Percentiles rank a stretch among this genome's conserved stretches.
Evolutionary conservation across 2,113 vertebrate species (phyloP).

Genomic region (Ammodramus savannarum): DNA sequence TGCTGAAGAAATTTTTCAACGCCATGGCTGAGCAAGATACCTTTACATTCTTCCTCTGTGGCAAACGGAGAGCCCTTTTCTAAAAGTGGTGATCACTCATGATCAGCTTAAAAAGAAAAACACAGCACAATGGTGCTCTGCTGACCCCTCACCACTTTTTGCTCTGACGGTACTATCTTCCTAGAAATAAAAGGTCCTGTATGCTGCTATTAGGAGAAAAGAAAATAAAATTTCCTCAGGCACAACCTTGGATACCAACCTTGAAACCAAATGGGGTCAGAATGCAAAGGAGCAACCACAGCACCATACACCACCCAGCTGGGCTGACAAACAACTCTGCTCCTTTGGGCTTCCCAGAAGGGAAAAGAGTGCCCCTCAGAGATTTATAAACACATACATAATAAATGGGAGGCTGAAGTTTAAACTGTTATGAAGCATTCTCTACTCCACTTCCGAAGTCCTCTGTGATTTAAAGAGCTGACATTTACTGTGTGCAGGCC

Average conservation of each 20-base stretch:
- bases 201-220: background rate
- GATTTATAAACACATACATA: constrained; percentile 98
- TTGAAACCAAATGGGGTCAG: constrained; percentile 64
- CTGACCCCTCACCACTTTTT: background rate
- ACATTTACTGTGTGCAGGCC: constrained; percentile 93
- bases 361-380: constrained; percentile 83
- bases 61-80: constrained; percentile 55
- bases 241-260: constrained; percentile 69
- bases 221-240: constrained; percentile 59
- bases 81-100: constrained; percentile 63
- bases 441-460: constrained; percentile 79
- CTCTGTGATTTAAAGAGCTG: constrained; percentile 95
- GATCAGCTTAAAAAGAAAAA: constrained; percentile 16
- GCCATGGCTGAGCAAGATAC: constrained; percentile 58
- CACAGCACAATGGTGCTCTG: background rate
- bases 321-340: constrained; percentile 69
- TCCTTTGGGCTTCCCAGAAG: constrained; percentile 75
- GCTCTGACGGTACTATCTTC: background rate
- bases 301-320: constrained; percentile 30
- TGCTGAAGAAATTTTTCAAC: constrained; percentile 68
- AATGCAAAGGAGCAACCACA: constrained; percentile 33
- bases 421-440: constrained; percentile 91
- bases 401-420: constrained; percentile 92
- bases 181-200: constrained; percentile 20
- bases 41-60: constrained; percentile 43